These are phyloP conservation scores for Semicossyphus pulcher DNA, from an alignment of 2,113 vertebrate species.

Conservation along the genomic window DNA sequence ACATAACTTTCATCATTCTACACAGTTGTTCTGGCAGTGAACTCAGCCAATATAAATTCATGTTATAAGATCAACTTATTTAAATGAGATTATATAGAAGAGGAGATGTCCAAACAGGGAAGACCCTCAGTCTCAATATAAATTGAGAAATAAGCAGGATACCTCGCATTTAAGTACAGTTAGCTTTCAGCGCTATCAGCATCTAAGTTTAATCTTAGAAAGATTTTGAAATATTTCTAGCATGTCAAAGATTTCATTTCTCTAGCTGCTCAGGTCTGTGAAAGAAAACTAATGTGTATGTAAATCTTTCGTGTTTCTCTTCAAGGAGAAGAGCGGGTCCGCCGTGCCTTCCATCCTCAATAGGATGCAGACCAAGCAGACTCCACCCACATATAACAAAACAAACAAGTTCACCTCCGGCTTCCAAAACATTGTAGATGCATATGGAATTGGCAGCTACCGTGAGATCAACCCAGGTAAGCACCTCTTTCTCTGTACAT, in stretches of 20 bases:
- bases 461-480: slow-evolving; percentile 98
- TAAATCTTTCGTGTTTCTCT: neutral
- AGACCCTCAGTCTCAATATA: neutral
- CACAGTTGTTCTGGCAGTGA: neutral
- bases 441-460: slow-evolving; percentile 96
- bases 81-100: neutral
- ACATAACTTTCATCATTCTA: neutral
- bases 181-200: neutral
- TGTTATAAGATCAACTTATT: neutral
- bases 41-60: neutral
- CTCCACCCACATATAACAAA: slow-evolving; percentile 96
- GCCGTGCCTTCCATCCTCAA: slow-evolving; percentile 98
- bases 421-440: slow-evolving; percentile 98
- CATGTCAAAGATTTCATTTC: too few relatives aligned
- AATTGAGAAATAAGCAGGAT: neutral
- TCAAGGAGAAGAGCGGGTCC: slow-evolving; percentile 96
- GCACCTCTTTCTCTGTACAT: neutral
- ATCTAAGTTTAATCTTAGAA: too few relatives aligned
- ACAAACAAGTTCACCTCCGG: slow-evolving; percentile 98
- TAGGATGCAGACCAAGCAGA: slow-evolving; percentile 97
- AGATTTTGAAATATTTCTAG: too few relatives aligned
- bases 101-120: neutral
- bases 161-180: neutral
- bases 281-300: neutral
- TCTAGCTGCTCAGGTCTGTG: neutral